phyloP scores from a whole-genome alignment of 2,888 invertebrate genomes.

The Psococerastis gibbosa region DNA sequence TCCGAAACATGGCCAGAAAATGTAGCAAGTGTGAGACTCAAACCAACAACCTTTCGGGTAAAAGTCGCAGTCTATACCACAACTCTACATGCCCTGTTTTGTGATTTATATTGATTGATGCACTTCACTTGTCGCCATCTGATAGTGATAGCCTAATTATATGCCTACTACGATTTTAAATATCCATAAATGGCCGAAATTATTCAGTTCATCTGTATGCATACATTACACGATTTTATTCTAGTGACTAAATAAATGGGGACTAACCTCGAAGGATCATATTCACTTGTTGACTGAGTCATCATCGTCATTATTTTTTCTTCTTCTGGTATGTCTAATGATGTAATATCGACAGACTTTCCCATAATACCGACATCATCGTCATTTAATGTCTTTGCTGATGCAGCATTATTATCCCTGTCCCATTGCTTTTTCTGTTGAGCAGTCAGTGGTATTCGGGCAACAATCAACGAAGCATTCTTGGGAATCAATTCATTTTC shows the following conservation, averaged over 20 bases:
- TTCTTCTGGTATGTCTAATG: slow-evolving; percentile 85
- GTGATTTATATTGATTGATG: no score
- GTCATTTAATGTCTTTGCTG: slow-evolving; percentile 20
- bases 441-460: slow-evolving; percentile 69
- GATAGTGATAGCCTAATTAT: no score
- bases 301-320: slow-evolving; percentile 98
- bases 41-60: no score
- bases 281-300: slow-evolving; percentile 89
- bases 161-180: no score
- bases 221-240: no score
- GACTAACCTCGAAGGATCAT: slow-evolving; percentile 83
- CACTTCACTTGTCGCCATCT: no score
- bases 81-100: no score
- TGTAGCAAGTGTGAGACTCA: no score
- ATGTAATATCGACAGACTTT: slow-evolving; percentile 53
- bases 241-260: slow-evolving; percentile 18
- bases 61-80: no score
- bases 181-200: no score
- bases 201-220: no score
- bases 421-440: slow-evolving; percentile 60
- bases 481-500: slow-evolving; percentile 85
- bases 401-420: slow-evolving; percentile 25
- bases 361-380: slow-evolving; percentile 25
- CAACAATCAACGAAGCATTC: slow-evolving; percentile 90
- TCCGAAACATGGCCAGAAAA: no score